Evolutionary conservation across 2,797 vertebrate species (phyloP).

Genomic region (Propithecus deckenii): DNA sequence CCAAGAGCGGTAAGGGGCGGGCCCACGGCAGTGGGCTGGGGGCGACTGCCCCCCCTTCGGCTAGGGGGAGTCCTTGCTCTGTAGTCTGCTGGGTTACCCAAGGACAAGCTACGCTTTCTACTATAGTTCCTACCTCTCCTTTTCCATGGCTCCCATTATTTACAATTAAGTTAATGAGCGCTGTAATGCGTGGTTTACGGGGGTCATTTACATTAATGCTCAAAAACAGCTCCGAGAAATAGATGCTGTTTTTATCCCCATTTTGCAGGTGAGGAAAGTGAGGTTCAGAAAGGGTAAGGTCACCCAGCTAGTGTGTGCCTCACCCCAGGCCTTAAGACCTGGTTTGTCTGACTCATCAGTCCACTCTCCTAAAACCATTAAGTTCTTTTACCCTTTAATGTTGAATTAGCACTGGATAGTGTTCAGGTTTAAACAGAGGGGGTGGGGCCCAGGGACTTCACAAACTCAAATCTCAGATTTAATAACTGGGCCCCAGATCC

Average conservation of each 20-base stretch:
- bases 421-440: constrained; percentile 39
- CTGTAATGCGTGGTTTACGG: neutral
- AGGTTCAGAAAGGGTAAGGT: constrained; percentile 35
- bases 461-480: neutral
- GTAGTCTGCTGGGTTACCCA: neutral
- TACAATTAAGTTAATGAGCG: neutral
- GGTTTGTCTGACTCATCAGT: constrained; percentile 5
- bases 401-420: constrained; percentile 22
- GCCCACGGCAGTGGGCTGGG: neutral
- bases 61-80: neutral
- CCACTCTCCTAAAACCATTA: neutral
- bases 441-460: neutral
- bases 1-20: constrained; percentile 92
- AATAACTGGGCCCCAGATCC: neutral
- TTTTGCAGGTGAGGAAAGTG: constrained; percentile 9
- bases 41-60: neutral
- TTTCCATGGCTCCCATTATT: neutral
- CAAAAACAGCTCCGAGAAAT: neutral
- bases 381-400: neutral
- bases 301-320: neutral
- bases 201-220: neutral
- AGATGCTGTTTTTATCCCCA: neutral
- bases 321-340: neutral
- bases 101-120: neutral
- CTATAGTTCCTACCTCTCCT: neutral